Evolutionary conservation across 2,888 invertebrate genomes (phyloP), one percentile per base, ranked within the genome.

Genomic region (Orchesella flavescens): DNA sequence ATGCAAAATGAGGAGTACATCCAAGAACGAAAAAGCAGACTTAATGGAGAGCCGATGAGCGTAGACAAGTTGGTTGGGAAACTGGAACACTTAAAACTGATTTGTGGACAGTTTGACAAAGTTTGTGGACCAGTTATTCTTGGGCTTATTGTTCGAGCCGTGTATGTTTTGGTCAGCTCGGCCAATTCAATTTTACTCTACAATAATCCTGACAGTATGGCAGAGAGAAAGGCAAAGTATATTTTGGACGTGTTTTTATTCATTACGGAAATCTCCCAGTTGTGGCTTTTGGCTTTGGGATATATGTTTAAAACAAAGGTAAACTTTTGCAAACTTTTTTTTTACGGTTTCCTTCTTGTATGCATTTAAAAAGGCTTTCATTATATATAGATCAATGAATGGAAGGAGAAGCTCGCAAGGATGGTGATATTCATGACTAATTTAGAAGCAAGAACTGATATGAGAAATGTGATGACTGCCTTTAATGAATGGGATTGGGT

Each of bases 171-270:
- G 49, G 83, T 87, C 10, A 82, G 84, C 63, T 55, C 81, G 17
- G 85, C 85, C 7, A 85, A 86, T 23, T 78, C 86, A 9, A 82
- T 86, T 4, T 63, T 87, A 13, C 63, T 87, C 34, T 84, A 79
- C 43, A 53, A 76, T 10, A 83, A 80, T 34, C 59, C 57, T 10
- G 66, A 44, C 1, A 15, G 23, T 7, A 65, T 19, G 19, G 3
- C 17, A 1, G 68, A 65, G 13, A 78, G 63, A 23, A 55, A 21
- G 21, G 73, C 79, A 3, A 82, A 84, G 23, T 71, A 84, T 53
- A 44, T 19, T 3, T 23, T 86, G n/a, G 84, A 86, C 17, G 7
- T 84, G 23, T 81, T 85, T 34, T 61, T 77, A 53, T 82, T 87
- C 59, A 10, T 76, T 0, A 86, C 77, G 43, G 86, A 86, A 43